Percentiles rank a stretch among this genome's conserved stretches.
These are phyloP conservation scores for Lepidotrigona ventralis DNA, from an alignment of 1,140 invertebrate genomes.

Conservation along the genomic window DNA sequence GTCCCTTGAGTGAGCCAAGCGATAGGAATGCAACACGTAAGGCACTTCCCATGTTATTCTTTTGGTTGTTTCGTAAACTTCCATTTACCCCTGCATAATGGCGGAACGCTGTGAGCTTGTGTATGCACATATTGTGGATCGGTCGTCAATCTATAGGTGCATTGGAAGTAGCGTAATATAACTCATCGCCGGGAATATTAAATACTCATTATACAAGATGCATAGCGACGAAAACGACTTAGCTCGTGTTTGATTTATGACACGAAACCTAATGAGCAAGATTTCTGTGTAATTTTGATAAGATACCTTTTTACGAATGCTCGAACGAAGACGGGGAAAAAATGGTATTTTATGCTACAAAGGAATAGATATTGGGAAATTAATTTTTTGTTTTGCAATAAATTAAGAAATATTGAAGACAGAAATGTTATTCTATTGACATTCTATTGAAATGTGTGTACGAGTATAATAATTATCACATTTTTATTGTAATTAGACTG, in stretches of 20 bases:
- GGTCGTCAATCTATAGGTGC: slow-evolving; percentile 10
- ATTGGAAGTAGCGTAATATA: slow-evolving; percentile 38
- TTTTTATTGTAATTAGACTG: not conserved
- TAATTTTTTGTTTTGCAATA: no score
- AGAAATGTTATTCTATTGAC: not conserved
- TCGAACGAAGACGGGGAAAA: not conserved
- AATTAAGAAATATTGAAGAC: no score
- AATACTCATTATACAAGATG: slow-evolving; percentile 5
- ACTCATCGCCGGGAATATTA: slow-evolving; percentile 21
- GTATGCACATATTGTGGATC: not conserved
- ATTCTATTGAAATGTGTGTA: not conserved
- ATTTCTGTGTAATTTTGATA: not conserved
- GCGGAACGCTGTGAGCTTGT: not conserved
- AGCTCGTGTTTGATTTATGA: slow-evolving; percentile 19
- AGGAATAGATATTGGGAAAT: not conserved
- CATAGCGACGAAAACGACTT: not conserved
- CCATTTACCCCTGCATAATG: slow-evolving; percentile 8
- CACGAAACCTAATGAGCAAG: not conserved
- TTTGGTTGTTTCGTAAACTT: slow-evolving; percentile 39
- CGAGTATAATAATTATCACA: not conserved
- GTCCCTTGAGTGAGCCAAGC: slow-evolving; percentile 45
- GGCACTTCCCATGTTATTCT: slow-evolving; percentile 44
- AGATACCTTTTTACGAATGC: not conserved
- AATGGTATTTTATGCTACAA: not conserved
- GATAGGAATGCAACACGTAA: slow-evolving; percentile 61